Evolutionary conservation across 2,113 vertebrate genomes (phyloP).

Genomic region (Trochalopteron elliotii): DNA sequence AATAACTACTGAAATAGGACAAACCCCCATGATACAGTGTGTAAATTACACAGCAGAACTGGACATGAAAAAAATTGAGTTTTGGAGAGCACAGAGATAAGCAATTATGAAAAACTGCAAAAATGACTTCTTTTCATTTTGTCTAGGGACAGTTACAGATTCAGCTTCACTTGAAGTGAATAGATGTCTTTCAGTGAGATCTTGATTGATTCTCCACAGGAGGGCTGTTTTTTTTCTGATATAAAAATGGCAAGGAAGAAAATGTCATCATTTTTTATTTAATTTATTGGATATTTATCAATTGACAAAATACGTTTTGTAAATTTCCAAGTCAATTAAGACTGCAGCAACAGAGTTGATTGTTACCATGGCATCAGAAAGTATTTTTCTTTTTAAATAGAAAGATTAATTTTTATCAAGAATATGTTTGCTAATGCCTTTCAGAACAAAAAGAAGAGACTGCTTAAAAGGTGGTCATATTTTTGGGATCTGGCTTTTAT

Average conservation of each 20-base stretch:
- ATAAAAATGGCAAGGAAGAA: not conserved
- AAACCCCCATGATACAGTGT: not conserved
- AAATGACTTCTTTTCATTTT: not conserved
- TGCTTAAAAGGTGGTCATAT: not conserved
- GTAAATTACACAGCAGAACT: not conserved
- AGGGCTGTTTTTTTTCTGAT: not conserved
- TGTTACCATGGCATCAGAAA: not conserved
- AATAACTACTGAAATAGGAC: not conserved
- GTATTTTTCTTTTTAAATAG: not conserved
- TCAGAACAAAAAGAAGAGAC: not conserved
- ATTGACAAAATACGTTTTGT: not conserved
- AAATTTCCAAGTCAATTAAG: not conserved
- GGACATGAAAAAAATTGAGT: not conserved
- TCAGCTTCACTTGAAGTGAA: not conserved
- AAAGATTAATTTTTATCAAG: not conserved
- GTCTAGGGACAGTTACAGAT: not conserved
- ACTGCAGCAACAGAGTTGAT: not conserved
- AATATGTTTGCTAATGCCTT: not conserved
- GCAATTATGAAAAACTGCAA: not conserved
- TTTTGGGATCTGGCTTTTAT: conserved; percentile 1
- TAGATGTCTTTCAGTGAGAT: not conserved
- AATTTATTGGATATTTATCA: not conserved
- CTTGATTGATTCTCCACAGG: not conserved
- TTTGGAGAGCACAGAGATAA: not conserved
- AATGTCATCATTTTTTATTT: not conserved